Percentiles rank a stretch among this genome's conserved stretches.
Conservation (phyloP, 2,113 vertebrate species). For the Campylorhamphus procurvoides region DNA sequence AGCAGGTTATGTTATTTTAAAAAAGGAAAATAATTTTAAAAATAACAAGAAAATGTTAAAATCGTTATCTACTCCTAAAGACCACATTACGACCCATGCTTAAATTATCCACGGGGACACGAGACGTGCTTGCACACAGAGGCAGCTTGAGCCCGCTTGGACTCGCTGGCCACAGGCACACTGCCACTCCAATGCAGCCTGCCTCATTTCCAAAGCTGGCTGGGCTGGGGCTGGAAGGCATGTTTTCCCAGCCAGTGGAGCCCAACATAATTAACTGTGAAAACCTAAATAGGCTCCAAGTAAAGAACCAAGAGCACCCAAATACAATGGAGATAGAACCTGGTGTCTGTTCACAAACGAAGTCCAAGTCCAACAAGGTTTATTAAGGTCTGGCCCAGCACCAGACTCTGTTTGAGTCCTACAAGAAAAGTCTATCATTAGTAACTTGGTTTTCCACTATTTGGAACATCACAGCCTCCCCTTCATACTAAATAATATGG, state of each 20-base stretch:
- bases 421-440: background rate
- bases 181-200: background rate
- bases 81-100: background rate
- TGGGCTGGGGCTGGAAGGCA: background rate
- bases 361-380: background rate
- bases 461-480: background rate
- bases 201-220: background rate
- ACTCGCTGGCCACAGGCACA: background rate
- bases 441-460: background rate
- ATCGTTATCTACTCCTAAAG: background rate
- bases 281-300: background rate
- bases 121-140: background rate
- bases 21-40: background rate
- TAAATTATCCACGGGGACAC: background rate
- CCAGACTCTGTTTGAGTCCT: background rate
- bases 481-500: background rate
- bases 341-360: background rate
- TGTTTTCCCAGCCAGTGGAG: rapidly evolving
- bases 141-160: background rate
- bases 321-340: background rate
- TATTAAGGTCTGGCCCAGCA: background rate
- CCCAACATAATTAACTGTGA: background rate
- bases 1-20: rapidly evolving
- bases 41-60: background rate
- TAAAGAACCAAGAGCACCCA: background rate